phyloP scores from a whole-genome alignment of 2,888 invertebrate genomes.

The Thereva nobilitata region DNA sequence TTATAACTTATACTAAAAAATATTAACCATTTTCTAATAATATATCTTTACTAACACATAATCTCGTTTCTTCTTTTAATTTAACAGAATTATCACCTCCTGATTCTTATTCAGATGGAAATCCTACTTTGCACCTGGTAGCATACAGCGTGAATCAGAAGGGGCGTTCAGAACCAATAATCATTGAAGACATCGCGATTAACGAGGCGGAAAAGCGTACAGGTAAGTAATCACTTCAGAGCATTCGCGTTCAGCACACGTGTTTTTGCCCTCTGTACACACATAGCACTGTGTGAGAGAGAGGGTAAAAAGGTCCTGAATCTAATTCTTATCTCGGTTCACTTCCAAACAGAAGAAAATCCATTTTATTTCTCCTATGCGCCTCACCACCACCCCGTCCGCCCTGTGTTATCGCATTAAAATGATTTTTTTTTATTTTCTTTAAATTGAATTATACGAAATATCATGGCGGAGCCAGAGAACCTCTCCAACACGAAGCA shows the following conservation, averaged over 20 bases:
- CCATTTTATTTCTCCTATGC: too few species aligned
- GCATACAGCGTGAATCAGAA: constrained; percentile 85
- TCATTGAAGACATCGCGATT: constrained; percentile 83
- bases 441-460: constrained; percentile 38
- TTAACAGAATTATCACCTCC: constrained; percentile 55
- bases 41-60: not conserved
- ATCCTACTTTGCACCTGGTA: constrained; percentile 73
- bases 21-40: too few species aligned
- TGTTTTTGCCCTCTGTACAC: too few species aligned
- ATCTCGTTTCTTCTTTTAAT: constrained; percentile 18
- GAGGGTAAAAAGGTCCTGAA: too few species aligned
- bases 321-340: too few species aligned
- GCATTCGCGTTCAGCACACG: too few species aligned
- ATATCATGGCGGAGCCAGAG: not conserved
- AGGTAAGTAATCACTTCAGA: constrained; percentile 61
- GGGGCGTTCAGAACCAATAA: constrained; percentile 79
- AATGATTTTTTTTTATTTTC: constrained; percentile 24
- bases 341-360: too few species aligned
- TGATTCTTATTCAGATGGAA: constrained; percentile 57
- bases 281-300: too few species aligned
- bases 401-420: constrained; percentile 23
- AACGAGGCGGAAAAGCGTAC: constrained; percentile 85
- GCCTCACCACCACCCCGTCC: too few species aligned
- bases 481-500: constrained; percentile 26
- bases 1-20: too few species aligned